Base-by-base conservation (phyloP, 2,113 vertebrate species). In the Diadophis punctatus region DNA sequence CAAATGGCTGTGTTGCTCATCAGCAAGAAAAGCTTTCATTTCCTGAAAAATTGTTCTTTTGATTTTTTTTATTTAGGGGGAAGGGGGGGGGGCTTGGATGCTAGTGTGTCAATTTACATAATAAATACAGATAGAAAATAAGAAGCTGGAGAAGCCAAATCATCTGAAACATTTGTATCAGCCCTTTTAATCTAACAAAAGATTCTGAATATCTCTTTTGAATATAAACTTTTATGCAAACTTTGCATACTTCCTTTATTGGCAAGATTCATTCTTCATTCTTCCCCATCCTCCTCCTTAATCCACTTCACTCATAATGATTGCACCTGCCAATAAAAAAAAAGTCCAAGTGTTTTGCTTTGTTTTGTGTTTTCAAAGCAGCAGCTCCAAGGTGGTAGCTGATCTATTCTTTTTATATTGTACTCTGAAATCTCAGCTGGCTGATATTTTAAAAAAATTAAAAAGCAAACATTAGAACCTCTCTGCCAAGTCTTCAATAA, bases 321-420 rank as follows among this genome's bases (percentile, higher is more conserved):
- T 95, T 96, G 87, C 58, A 93, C 95, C 92, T 93, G 95, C 96
- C 95, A 96, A 68, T 68, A 68, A 68, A n/a, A 68, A 96, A 95
- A 93, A 96, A 96, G 18, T 95, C 94, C 95, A 94, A 94, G 95
- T 96, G 95, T 96, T 96, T 96, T 97, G 95, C 18, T 80, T 39
- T 39, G 68, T 80, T 39, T 43, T 80, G 34, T 8, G 34, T 80
- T 43, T 80, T 80, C 43, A 80, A 22, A 94, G 94, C 93, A 96
- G 95, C 96, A 96, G 95, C 96, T 95, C 95, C 94, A 93, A 96
- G 95, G 96, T 93, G n/a, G 97, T 95, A 96, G 93, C 94, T 95
- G 95, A 95, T 94, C 95, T 96, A 93, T 95, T 96, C 93, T 95
- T 97, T 97, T 97, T 92, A 94, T 96, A 96, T 9, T 95, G 95